Conservation (phyloP, 2,797 vertebrate species). For the Falco peregrinus region DNA sequence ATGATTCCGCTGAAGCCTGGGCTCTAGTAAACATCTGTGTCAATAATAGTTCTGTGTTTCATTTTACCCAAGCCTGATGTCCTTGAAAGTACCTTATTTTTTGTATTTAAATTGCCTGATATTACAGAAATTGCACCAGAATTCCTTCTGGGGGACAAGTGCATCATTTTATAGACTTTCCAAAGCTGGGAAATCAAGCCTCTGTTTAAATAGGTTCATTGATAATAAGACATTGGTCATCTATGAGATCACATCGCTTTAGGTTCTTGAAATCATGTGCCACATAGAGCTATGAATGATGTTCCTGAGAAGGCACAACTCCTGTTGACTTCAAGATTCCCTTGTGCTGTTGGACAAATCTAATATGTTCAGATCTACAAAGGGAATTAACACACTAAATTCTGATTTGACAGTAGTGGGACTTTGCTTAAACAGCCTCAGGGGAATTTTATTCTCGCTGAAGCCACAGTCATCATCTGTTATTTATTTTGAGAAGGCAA, state of each 20-base stretch:
- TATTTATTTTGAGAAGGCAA: background rate
- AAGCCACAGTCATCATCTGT: background rate
- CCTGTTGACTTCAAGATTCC: background rate
- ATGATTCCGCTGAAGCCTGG: background rate
- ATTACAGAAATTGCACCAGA: background rate
- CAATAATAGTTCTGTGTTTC: background rate
- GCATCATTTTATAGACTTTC: background rate
- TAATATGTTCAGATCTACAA: background rate
- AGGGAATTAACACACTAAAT: background rate
- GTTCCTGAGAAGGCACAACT: background rate
- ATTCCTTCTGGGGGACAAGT: background rate
- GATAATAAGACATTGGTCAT: background rate
- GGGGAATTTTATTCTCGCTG: fast-evolving
- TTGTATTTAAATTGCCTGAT: background rate
- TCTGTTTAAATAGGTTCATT: background rate
- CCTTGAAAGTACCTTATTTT: background rate
- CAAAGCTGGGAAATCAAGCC: background rate
- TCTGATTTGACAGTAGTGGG: background rate
- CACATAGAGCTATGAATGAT: background rate
- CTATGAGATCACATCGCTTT: fast-evolving
- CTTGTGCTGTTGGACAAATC: background rate
- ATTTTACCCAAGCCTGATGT: background rate
- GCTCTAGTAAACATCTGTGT: background rate
- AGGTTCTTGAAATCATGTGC: background rate
- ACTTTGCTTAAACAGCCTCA: background rate